Evolutionary conservation across 2,888 invertebrate species (phyloP), one percentile per base, ranked within the genome.

Genomic region (Thereva nobilitata): DNA sequence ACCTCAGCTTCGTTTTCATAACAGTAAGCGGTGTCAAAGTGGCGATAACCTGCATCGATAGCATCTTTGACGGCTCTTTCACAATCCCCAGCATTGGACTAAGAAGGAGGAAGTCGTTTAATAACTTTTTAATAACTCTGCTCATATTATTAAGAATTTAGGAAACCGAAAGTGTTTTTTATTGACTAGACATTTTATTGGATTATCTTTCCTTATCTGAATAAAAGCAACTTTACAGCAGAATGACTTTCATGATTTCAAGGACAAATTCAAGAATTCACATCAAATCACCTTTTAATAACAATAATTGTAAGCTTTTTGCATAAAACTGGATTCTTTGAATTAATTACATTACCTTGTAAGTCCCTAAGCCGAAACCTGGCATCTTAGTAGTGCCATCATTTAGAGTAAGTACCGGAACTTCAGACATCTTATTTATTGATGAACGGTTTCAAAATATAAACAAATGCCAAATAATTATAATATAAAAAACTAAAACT

Each of bases 31-130:
- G 83, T 83, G 72, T 86, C 86, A 67, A 86, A 79, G 71, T 84
- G 84, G 66, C 84, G 79, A 73, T 85, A 86, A 3, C 85, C 85
- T 49, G 77, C 78, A 71, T 83, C 82, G 61, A 85, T 81, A 40
- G 85, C 85, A 72, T 80, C 77, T 55, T 75, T 74, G 23, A 78
- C 77, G 8, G 79, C 74, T 49, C 74, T 73, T 68, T 78, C 78
- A 59, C 79, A 78, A 64, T 79, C 78, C 2, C 79, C 79, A 7
- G 76, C 77, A 61, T 77, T 45, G 0, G 78, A 78, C 78, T 78
- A 42, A 10, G 7, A 23, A 23, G 23, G 2, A 23, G n/a, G n/a
- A 23, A 23, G 23, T 23, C 23, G 2, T 23, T 23, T 23, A 23
- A 23, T 23, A 23, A 23, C 23, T 23, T 23, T 23, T 23, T 23